Conservation (phyloP, 2,888 invertebrate genomes). For the Drosophila mimica region DNA sequence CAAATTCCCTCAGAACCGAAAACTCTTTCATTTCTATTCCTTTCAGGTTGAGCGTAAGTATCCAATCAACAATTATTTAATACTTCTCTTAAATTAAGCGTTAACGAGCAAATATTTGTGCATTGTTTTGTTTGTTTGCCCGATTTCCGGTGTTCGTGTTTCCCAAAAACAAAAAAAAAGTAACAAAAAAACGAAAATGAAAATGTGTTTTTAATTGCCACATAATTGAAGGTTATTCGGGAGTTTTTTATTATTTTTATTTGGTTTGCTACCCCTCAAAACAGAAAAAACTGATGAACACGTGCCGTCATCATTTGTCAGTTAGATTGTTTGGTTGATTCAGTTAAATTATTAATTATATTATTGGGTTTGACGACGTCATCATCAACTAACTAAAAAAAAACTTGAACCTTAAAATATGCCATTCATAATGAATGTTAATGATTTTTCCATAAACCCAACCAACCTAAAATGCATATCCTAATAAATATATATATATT, state of each 20-base stretch:
- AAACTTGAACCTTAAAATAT: conserved; percentile 4
- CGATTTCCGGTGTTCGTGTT: conserved; percentile 34
- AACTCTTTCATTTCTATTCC: background rate
- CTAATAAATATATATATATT: background rate
- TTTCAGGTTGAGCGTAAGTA: conserved; percentile 55
- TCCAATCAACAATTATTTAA: conserved; percentile 24
- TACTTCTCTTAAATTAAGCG: conserved; percentile 36
- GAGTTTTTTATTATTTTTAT: conserved; percentile 5
- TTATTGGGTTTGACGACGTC: conserved; percentile 33
- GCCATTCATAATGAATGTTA: conserved; percentile 4
- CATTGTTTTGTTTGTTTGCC: conserved; percentile 49
- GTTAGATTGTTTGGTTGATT: background rate
- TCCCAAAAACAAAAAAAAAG: conserved; percentile 3
- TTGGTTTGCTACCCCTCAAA: conserved; percentile 1
- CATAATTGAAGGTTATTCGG: conserved; percentile 32
- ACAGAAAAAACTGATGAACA: conserved; percentile 19
- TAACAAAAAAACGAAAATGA: conserved; percentile 2
- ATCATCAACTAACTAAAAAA: conserved; percentile 5
- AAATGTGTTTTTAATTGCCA: conserved; percentile 71
- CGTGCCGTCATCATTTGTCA: conserved; percentile 39
- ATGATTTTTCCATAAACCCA: background rate
- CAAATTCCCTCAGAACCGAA: background rate
- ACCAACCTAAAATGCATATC: background rate
- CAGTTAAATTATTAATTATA: conserved; percentile 56
- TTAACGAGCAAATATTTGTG: conserved; percentile 75